A percentile compares a stretch with the other conserved stretches of the same genome.
Conservation (phyloP, 2,888 invertebrate genomes). For the Hyposoter didymator region DNA sequence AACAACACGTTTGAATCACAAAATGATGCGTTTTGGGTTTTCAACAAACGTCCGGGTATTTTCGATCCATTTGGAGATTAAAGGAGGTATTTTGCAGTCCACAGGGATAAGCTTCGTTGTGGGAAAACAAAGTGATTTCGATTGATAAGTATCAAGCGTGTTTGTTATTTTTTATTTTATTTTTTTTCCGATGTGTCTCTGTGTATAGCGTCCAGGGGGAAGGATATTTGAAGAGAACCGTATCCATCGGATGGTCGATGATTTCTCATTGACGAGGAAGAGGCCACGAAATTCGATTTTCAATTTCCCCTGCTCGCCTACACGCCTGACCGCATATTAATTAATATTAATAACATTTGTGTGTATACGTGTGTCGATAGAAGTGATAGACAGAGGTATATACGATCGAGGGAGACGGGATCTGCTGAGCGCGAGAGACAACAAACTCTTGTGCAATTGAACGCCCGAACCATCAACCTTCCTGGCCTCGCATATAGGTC, state of each 20-base stretch:
- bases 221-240: conserved; percentile 29
- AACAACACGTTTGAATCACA: not conserved
- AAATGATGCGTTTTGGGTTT: not conserved
- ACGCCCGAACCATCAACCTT: conserved; percentile 29
- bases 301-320: conserved; percentile 47
- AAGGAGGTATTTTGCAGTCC: not conserved
- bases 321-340: conserved; percentile 61
- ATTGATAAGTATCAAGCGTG: not conserved
- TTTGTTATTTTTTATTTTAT: not conserved
- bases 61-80: not conserved
- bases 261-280: conserved; percentile 17
- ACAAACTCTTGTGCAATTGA: conserved; percentile 23
- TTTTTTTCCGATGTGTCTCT: not conserved
- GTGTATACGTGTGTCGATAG: conserved; percentile 2
- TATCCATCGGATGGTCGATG: conserved; percentile 30
- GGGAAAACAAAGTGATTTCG: not conserved
- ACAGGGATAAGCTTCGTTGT: not conserved
- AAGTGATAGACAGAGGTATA: not conserved
- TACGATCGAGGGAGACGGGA: not conserved
- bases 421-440: conserved; percentile 33
- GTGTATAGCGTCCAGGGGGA: not conserved
- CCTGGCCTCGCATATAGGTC: not conserved
- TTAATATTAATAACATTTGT: conserved; percentile 46
- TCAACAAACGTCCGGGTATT: not conserved
- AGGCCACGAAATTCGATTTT: conserved; percentile 54